These are phyloP conservation scores for Mallotus villosus DNA, from an alignment of 2,797 vertebrate species.

Conservation along the genomic window DNA sequence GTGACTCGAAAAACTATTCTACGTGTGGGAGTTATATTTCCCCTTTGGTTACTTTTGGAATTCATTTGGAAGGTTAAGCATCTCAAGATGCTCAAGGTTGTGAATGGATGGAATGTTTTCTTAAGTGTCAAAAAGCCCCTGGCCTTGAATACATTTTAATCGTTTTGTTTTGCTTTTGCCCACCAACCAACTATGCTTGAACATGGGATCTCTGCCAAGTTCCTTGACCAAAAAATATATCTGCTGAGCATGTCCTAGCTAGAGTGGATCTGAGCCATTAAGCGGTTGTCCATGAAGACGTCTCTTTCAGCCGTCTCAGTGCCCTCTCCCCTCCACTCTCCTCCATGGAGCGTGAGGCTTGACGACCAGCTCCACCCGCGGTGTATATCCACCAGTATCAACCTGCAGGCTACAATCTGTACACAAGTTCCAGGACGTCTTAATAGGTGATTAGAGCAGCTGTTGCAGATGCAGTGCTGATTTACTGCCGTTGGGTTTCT, in stretches of 20 bases:
- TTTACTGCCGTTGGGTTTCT: conserved; percentile 78
- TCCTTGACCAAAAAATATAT: conserved; percentile 47
- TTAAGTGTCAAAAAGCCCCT: conserved; percentile 41
- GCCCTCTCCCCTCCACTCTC: conserved; percentile 47
- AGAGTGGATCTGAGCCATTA: conserved; percentile 39
- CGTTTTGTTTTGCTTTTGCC: conserved; percentile 32
- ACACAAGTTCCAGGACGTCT: conserved; percentile 69
- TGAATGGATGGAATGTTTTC: conserved; percentile 29
- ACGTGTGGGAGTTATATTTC: too few relatives aligned
- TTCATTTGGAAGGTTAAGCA: not conserved
- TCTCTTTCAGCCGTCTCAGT: conserved; percentile 47
- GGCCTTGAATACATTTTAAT: conserved; percentile 50
- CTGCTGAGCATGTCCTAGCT: conserved; percentile 40
- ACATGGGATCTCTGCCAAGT: conserved; percentile 38
- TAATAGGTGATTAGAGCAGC: conserved; percentile 76
- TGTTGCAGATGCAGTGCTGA: conserved; percentile 70
- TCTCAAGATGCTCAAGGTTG: not conserved
- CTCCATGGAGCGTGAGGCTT: conserved; percentile 31
- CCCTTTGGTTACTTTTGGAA: not conserved
- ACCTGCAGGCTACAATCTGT: conserved; percentile 63
- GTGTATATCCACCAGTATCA: conserved; percentile 58
- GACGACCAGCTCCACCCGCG: conserved; percentile 54
- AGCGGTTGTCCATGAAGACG: conserved; percentile 49
- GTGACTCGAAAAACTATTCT: too few relatives aligned
- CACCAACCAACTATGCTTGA: conserved; percentile 38